phyloP scores from a whole-genome alignment of 2,888 invertebrate genomes.

The Acanthococcus lagerstroemiae region DNA sequence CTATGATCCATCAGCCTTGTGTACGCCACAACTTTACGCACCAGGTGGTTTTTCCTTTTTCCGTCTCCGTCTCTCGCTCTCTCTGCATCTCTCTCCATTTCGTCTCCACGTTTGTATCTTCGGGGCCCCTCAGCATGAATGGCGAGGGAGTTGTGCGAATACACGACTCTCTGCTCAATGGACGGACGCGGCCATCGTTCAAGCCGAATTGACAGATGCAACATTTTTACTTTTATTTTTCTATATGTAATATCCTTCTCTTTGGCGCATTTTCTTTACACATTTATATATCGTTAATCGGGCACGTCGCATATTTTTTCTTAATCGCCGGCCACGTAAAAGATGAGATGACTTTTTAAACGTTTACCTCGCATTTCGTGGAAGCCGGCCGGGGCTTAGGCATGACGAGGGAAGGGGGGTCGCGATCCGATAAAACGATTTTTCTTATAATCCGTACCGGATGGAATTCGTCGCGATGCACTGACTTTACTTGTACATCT shows the following conservation, averaged over 20 bases:
- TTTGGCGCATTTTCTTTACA: background rate
- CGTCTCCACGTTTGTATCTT: too few species aligned
- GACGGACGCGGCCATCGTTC: conserved; percentile 15
- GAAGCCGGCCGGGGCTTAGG: background rate
- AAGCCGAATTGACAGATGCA: conserved; percentile 15
- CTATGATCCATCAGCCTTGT: conserved; percentile 10
- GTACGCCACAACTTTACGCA: background rate
- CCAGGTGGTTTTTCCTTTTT: conserved; percentile 9
- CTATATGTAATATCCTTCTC: background rate
- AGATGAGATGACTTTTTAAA: background rate
- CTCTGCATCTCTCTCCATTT: background rate
- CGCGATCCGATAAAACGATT: too few species aligned
- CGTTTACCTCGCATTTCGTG: background rate
- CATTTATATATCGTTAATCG: too few species aligned
- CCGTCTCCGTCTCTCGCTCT: background rate
- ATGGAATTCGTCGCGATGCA: too few species aligned
- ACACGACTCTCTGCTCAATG: background rate
- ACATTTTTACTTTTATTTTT: background rate
- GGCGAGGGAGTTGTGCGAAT: background rate
- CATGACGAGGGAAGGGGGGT: background rate
- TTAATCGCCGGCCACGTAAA: background rate
- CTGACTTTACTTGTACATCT: too few species aligned
- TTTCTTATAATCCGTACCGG: too few species aligned
- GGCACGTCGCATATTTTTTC: background rate
- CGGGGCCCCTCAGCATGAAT: too few species aligned